Evolutionary conservation across 2,797 vertebrate genomes (phyloP).

Genomic region (Prunella strophiata): DNA sequence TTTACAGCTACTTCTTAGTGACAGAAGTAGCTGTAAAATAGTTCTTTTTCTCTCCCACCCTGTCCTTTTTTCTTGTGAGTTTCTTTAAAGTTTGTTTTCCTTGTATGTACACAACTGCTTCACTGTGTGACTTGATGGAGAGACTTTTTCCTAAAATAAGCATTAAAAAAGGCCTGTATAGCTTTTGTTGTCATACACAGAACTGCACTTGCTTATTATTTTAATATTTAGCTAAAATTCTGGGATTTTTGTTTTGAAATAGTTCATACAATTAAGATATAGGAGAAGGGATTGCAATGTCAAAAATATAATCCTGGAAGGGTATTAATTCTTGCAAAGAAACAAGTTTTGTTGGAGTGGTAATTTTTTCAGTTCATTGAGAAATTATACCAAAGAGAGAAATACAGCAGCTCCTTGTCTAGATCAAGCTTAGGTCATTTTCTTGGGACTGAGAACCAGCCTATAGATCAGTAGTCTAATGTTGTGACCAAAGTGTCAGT

Average conservation of each 20-base stretch:
- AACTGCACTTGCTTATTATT: not conserved
- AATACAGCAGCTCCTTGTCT: not conserved
- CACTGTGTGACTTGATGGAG: not conserved
- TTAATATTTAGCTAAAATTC: not conserved
- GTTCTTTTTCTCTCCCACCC: not conserved
- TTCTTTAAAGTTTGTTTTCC: conserved; percentile 54
- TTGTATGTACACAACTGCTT: not conserved
- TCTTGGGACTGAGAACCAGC: not conserved
- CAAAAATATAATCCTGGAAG: not conserved
- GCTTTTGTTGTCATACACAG: not conserved
- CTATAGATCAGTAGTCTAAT: not conserved
- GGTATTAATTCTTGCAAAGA: not conserved
- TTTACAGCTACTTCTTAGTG: not conserved
- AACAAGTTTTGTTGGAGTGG: not conserved
- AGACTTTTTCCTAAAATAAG: conserved; percentile 40
- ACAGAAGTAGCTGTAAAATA: conserved; percentile 58
- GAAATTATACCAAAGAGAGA: not conserved
- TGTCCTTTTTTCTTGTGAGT: conserved; percentile 37
- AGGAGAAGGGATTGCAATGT: not conserved
- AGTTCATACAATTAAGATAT: not conserved
- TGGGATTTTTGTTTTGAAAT: not conserved
- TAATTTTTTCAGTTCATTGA: not conserved
- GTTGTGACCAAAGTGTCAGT: not conserved
- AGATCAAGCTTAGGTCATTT: not conserved
- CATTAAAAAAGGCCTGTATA: not conserved